Percentiles rank a stretch among this genome's conserved stretches.
These are phyloP conservation scores for Sminthurides bifidus DNA, from an alignment of 1,140 invertebrate species.

Conservation along the genomic window DNA sequence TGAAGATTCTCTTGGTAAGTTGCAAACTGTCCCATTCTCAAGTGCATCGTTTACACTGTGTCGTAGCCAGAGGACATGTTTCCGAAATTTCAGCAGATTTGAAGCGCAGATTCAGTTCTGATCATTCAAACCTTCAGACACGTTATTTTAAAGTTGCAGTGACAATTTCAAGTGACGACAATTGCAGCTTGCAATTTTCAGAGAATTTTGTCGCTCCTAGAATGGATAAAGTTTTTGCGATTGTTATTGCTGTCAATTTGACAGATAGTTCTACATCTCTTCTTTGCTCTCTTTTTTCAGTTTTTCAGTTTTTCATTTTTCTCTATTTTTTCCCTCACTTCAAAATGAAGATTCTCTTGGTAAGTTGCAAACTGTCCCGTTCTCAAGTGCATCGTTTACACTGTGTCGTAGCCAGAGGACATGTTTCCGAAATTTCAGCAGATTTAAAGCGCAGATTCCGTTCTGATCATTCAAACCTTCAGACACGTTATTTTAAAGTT, in stretches of 20 bases:
- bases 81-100: too few species aligned
- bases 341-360: conserved; percentile 6
- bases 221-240: too few species aligned
- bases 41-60: not conserved
- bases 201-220: too few species aligned
- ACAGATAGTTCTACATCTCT: not conserved
- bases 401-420: too few species aligned
- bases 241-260: too few species aligned
- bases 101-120: not conserved
- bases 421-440: too few species aligned
- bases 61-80: too few species aligned
- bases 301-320: not conserved
- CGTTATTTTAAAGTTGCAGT: not conserved
- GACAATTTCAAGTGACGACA: not conserved
- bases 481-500: not conserved
- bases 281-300: not conserved
- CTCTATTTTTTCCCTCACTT: not conserved
- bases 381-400: not conserved
- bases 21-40: not conserved
- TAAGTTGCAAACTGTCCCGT: not conserved
- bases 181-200: not conserved
- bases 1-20: conserved; percentile 8
- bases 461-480: not conserved
- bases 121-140: not conserved
- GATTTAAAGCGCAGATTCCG: too few species aligned